Evolutionary conservation across 2,113 vertebrate genomes (phyloP).

Genomic region (Microtus oregoni): DNA sequence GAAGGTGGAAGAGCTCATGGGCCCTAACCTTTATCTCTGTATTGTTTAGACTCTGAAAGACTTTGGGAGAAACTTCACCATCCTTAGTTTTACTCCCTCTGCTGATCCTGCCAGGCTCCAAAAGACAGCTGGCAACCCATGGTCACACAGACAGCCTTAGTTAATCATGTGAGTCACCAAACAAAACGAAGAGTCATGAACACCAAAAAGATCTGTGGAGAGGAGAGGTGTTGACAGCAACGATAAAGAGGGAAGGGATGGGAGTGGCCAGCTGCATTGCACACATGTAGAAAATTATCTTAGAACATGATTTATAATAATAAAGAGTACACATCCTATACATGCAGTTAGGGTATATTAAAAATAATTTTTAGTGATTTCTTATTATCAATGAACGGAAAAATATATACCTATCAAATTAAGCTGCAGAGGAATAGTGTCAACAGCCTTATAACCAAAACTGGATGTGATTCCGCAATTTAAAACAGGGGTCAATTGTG

Average conservation of each 20-base stretch:
- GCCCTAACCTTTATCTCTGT: background rate
- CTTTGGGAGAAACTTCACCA: background rate
- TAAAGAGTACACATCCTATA: too few relatives aligned
- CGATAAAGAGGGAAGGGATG: background rate
- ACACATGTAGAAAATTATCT: background rate
- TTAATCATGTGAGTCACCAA: background rate
- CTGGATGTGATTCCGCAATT: constrained; percentile 38
- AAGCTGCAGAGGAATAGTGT: constrained; percentile 63
- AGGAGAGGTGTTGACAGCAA: too few relatives aligned
- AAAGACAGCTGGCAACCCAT: background rate
- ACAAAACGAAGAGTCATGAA: background rate
- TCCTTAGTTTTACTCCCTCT: background rate
- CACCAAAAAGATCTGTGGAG: background rate
- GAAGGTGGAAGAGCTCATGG: background rate
- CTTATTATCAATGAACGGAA: constrained; percentile 44
- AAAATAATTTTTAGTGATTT: background rate
- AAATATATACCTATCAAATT: constrained; percentile 66
- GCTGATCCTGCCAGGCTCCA: background rate
- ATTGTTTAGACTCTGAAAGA: background rate
- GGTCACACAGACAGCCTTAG: background rate
- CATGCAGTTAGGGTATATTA: too few relatives aligned
- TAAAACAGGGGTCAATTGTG: constrained; percentile 44
- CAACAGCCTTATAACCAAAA: constrained; percentile 69
- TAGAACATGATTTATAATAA: background rate
- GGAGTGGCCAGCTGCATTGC: background rate